Evolutionary conservation across 1,140 invertebrate species (phyloP).

Genomic region (Drosophila parvula): DNA sequence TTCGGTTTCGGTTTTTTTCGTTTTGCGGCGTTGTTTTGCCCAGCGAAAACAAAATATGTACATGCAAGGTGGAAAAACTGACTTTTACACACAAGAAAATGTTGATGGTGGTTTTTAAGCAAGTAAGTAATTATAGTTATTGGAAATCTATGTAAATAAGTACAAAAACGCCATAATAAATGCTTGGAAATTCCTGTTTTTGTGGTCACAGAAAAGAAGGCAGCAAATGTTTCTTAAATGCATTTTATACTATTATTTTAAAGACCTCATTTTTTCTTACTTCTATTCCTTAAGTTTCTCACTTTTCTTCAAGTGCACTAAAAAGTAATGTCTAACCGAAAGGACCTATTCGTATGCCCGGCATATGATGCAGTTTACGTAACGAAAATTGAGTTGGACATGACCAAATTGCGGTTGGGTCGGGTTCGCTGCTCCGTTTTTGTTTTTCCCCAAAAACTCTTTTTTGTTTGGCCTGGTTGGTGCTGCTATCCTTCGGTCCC

Average conservation of each 20-base stretch:
- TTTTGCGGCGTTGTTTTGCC: conserved; percentile 19
- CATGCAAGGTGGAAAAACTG: conserved; percentile 39
- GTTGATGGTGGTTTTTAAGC: neutral
- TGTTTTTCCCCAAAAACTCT: conserved; percentile 14
- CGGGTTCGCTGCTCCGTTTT: conserved; percentile 37
- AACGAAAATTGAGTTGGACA: conserved; percentile 81
- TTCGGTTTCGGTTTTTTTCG: conserved; percentile 28
- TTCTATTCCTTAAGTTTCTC: rapidly evolving
- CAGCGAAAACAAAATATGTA: conserved; percentile 54
- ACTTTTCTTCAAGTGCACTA: conserved; percentile 16
- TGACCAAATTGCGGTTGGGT: conserved; percentile 77
- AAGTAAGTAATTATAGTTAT: neutral
- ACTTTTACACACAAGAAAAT: conserved; percentile 12
- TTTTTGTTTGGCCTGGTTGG: conserved; percentile 22
- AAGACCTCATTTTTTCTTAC: neutral
- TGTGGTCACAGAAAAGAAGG: neutral
- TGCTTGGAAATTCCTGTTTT: neutral
- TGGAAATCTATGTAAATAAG: neutral
- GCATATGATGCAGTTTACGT: conserved; percentile 80
- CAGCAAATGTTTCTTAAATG: neutral
- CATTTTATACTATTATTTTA: neutral
- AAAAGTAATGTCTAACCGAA: conserved; percentile 72
- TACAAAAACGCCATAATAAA: too few relatives aligned
- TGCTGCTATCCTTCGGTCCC: conserved; percentile 5
- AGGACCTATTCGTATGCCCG: conserved; percentile 28